A percentile compares a stretch with the other conserved stretches of the same genome.
Evolutionary conservation across 2,888 invertebrate genomes (phyloP).

Genomic region (Ceramica pisi): DNA sequence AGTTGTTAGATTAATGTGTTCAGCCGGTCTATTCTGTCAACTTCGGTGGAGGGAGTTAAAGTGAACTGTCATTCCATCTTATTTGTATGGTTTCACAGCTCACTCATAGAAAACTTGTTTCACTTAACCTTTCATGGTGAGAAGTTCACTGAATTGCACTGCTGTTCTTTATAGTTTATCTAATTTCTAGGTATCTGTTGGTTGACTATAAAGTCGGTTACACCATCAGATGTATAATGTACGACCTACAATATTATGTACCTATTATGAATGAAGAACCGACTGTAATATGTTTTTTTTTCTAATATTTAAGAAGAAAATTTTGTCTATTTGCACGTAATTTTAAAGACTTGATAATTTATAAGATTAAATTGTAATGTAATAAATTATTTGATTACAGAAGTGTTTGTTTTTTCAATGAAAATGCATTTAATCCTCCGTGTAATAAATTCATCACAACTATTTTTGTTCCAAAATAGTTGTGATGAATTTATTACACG

Average conservation of each 20-base stretch:
- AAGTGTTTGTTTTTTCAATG: slow-evolving; percentile 15
- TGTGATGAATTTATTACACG: too few relatives aligned
- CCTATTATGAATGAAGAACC: slow-evolving; percentile 11
- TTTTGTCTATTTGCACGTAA: slow-evolving; percentile 78
- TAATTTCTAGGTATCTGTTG: slow-evolving; percentile 37
- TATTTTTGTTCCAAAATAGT: neutral
- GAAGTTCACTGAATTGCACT: too few relatives aligned
- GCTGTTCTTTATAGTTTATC: slow-evolving; percentile 41
- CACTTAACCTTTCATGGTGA: too few relatives aligned
- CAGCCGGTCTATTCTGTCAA: neutral
- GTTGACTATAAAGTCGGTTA: slow-evolving; percentile 36
- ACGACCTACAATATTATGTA: slow-evolving; percentile 19
- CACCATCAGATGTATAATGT: slow-evolving; percentile 49
- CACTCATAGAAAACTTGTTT: too few relatives aligned
- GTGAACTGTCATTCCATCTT: too few relatives aligned
- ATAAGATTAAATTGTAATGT: slow-evolving; percentile 70
- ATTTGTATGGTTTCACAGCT: too few relatives aligned
- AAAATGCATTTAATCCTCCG: neutral
- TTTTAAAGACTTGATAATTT: slow-evolving; percentile 81
- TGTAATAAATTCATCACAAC: neutral
- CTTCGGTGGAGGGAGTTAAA: too few relatives aligned
- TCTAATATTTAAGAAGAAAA: slow-evolving; percentile 55
- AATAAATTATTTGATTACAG: slow-evolving; percentile 71
- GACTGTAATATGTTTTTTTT: slow-evolving; percentile 56
- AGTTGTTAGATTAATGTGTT: slow-evolving; percentile 58